Base-by-base conservation (phyloP, 2,113 vertebrate genomes). In the Rhynchomys soricoides region DNA sequence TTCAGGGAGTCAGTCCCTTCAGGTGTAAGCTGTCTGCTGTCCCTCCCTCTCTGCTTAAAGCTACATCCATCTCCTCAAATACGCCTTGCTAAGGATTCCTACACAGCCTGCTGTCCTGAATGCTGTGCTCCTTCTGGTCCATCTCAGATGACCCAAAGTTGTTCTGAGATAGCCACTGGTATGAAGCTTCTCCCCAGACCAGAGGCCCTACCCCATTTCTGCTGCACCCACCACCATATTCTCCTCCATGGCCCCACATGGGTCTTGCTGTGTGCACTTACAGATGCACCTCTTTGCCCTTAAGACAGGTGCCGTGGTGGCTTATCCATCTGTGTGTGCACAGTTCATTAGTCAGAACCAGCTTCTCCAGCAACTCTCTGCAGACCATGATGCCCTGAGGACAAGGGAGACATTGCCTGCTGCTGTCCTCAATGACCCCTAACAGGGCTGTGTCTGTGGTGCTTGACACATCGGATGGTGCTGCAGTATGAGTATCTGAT, bases 41-140 rank as follows among this genome's bases (percentile, higher is more conserved):
- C 24, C 52, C 86, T 43, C 4, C 34, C 64, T 50, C 8, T 85
- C 45, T 13, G n/a, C n/a, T n/a, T n/a, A n/a, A n/a, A 86, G 19
- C 43, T 22, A 89, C 22, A 29, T 24, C 22, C 22, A 37, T 19
- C 57, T 48, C 62, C 64, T 21, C 71, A 66, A 55, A 43, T 9
- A 12, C 2, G 0, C 8, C 9, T 0, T 16, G 7, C 50, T 29
- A 71, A 21, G 31, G 7, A 40, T 57, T 29, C 3, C 11, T 29
- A 75, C 89, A 21, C 11, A 10, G 15, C 9, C 5, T 17, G n/a
- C 9, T 13, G 13, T 62, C n/a, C n/a, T 82, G 48, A 82, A 85
- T 22, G 68, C 55, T 17, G 0, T 2, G 16, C 13, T 48, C 31
- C 75, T 71, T 55, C 48, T 40, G 19, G 59, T 11, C 64, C 43